These are phyloP conservation scores for Malaclemys terrapin DNA, from an alignment of 2,113 vertebrate genomes.

Conservation along the genomic window DNA sequence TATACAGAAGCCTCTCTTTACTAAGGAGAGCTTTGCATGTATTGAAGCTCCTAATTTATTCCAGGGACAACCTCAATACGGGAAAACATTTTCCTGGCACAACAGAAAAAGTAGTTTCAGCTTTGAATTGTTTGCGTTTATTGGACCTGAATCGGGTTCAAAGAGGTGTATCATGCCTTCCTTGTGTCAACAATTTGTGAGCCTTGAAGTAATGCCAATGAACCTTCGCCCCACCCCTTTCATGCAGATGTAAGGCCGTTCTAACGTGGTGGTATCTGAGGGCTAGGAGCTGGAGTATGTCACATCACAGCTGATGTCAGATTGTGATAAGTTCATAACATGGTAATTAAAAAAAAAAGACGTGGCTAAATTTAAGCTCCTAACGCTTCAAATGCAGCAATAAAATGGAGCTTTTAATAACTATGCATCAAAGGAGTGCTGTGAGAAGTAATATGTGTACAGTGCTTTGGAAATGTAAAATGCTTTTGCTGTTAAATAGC, in stretches of 20 bases:
- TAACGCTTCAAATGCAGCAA: background rate
- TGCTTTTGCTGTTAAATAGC: constrained; percentile 17
- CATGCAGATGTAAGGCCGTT: constrained; percentile 21
- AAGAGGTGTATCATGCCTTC: constrained; percentile 55
- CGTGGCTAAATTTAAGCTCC: constrained; percentile 1
- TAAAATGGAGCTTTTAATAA: background rate
- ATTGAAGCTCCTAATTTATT: constrained; percentile 50
- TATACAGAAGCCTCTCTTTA: constrained; percentile 47
- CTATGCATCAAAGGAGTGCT: background rate
- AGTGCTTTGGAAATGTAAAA: background rate
- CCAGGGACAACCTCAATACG: constrained; percentile 54
- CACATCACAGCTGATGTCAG: constrained; percentile 41
- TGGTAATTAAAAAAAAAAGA: constrained; percentile 20
- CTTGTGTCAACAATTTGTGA: constrained; percentile 64
- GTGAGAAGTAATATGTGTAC: constrained; percentile 29
- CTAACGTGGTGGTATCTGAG: constrained; percentile 17
- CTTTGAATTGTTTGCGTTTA: constrained; percentile 70
- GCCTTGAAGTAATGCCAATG: constrained; percentile 39
- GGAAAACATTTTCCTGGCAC: constrained; percentile 63
- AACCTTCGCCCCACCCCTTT: background rate
- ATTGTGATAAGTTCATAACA: constrained; percentile 25
- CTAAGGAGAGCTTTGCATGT: background rate
- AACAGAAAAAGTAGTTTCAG: constrained; percentile 44
- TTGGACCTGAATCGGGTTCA: constrained; percentile 60
- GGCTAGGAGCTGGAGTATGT: constrained; percentile 47